Evolutionary conservation across 2,113 vertebrate genomes (phyloP).

Genomic region (Lucifuga dentata): DNA sequence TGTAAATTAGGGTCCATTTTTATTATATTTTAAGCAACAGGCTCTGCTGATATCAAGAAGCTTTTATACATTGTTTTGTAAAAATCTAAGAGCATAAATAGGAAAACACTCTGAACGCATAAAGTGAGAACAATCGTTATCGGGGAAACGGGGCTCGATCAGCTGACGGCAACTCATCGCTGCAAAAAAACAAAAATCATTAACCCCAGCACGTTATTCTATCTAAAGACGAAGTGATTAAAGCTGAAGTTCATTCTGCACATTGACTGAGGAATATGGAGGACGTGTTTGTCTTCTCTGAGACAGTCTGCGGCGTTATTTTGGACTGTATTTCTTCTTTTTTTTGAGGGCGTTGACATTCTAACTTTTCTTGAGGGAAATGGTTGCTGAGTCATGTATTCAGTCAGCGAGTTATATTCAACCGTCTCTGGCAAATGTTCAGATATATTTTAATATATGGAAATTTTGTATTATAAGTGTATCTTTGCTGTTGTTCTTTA

Average conservation of each 20-base stretch:
- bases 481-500: constrained; percentile 62
- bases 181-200: too few species aligned
- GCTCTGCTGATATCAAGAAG: too few species aligned
- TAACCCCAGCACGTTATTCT: too few species aligned
- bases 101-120: too few species aligned
- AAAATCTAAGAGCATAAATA: too few species aligned
- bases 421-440: constrained; percentile 49
- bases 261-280: constrained; percentile 1
- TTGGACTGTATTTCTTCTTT: constrained; percentile 61
- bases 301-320: constrained; percentile 54
- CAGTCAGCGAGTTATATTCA: not conserved
- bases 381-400: constrained; percentile 28
- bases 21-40: too few species aligned
- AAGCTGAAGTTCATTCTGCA: constrained; percentile 22
- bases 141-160: too few species aligned
- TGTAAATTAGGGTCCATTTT: too few species aligned
- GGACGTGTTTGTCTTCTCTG: constrained; percentile 31
- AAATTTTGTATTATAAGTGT: constrained; percentile 71
- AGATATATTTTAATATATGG: constrained; percentile 76
- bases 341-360: constrained; percentile 42
- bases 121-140: too few species aligned
- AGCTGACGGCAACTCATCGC: too few species aligned
- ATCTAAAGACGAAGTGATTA: too few species aligned
- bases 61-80: too few species aligned
- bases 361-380: constrained; percentile 31